phyloP scores from a whole-genome alignment of 2,113 vertebrate species.

The Alces alces region DNA sequence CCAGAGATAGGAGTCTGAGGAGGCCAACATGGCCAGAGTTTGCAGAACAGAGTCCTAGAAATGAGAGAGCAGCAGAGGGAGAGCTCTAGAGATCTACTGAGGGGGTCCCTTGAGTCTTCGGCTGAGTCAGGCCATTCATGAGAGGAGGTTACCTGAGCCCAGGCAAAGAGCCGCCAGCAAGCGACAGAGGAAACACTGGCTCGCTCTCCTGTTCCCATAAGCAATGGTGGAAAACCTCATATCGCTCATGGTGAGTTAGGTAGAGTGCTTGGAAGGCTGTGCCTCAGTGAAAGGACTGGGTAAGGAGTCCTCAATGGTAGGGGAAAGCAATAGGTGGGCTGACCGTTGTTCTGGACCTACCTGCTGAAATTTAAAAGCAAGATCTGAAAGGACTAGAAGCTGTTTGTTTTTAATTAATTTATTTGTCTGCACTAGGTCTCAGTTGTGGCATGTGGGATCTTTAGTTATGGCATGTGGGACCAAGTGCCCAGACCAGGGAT shows the following conservation, averaged over 20 bases:
- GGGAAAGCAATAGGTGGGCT: not conserved
- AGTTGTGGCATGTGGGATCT: not conserved
- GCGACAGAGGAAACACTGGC: not conserved
- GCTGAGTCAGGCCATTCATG: fast-evolving
- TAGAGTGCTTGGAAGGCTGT: not conserved
- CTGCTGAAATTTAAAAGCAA: not conserved
- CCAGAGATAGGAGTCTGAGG: not conserved
- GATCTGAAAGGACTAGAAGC: not conserved
- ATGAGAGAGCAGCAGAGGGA: not conserved
- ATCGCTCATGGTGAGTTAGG: not conserved
- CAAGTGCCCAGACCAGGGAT: not conserved
- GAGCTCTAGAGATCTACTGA: not conserved
- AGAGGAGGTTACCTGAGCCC: not conserved
- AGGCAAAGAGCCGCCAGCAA: not conserved
- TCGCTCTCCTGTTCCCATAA: not conserved
- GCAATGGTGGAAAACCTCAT: not conserved
- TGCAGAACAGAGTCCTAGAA: not conserved
- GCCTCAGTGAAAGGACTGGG: not conserved
- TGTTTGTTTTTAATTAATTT: not conserved
- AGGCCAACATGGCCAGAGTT: not conserved
- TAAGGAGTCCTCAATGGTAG: not conserved
- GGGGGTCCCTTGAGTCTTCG: not conserved
- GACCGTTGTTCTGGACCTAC: not conserved
- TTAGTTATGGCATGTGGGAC: not conserved
- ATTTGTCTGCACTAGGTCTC: not conserved